Percentiles rank a stretch among this genome's conserved stretches.
Evolutionary conservation across 2,113 vertebrate genomes (phyloP).

Genomic region (Xenus cinereus): DNA sequence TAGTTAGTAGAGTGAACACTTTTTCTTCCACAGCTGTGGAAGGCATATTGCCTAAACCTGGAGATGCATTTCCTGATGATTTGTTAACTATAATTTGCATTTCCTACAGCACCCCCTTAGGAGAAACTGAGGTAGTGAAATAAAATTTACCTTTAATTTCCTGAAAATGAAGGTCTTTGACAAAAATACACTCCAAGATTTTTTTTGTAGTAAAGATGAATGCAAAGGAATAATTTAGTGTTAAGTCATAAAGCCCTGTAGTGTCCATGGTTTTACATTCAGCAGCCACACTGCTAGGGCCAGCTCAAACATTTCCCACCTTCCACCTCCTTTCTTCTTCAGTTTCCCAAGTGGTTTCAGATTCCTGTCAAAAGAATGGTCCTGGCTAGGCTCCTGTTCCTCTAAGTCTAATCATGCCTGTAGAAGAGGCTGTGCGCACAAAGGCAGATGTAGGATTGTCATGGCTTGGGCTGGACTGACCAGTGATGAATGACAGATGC

Average conservation of each 20-base stretch:
- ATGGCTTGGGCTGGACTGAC: not conserved
- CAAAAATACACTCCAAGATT: not conserved
- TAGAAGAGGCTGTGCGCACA: not conserved
- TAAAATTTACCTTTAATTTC: not conserved
- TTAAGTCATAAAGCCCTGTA: not conserved
- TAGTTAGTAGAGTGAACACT: not conserved
- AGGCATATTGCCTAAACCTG: not conserved
- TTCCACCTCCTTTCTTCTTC: not conserved
- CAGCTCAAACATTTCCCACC: not conserved
- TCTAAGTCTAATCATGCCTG: not conserved
- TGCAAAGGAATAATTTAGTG: not conserved
- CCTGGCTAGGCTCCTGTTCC: not conserved
- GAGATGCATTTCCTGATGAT: not conserved
- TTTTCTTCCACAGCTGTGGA: not conserved
- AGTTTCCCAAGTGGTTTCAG: not conserved
- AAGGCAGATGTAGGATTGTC: not conserved
- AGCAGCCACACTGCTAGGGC: not conserved
- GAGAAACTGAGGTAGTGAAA: not conserved
- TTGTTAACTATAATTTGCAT: not conserved
- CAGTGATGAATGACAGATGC: not conserved
- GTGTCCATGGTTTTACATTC: not conserved
- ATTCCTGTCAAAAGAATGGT: not conserved
- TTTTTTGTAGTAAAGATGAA: not conserved
- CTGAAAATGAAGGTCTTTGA: not conserved
- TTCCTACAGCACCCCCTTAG: not conserved